Base-by-base conservation (phyloP, 2,888 invertebrate species). In the Chaitophorus viminalis region DNA sequence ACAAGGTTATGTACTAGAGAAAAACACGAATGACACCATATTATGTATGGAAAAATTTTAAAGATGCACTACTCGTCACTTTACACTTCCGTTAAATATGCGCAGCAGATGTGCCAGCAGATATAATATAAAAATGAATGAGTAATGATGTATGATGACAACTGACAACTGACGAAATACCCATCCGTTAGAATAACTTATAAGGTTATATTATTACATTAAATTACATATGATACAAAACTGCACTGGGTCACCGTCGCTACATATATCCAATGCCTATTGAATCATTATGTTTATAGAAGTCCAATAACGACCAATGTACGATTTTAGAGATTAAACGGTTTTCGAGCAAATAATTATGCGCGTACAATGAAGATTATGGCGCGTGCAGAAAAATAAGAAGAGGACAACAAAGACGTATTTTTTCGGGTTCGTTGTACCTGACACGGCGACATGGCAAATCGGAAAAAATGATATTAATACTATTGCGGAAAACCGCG, bases 401-500 rank as follows among this genome's bases (percentile, higher is more conserved):
- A 39, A 29, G n/a, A n/a, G n/a, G n/a, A n/a, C n/a, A n/a, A n/a
- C n/a, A 8, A n/a, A 4, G 68, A n/a, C 29, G 29, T 74, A 8
- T 74, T 74, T 33, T 74, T 60, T 74, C 17, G 46, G 29, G 76
- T 76, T 76, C 76, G 76, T 76, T 76, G 76, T 52, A 76, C 76
- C 46, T 11, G 29, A 46, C 1, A 14, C n/a, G n/a, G 18, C 25
- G 21, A 36, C 36, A 36, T 6, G 36, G 11, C 46, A 46, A 46
- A 46, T 46, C 46, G 76, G n/a, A n/a, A 25, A 46, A 29, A 70
- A 17, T 11, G 60, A 60, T 17, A 46, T 11, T 36, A 29, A 17
- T 33, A 70, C 31, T 31, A 70, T 31, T 0, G 14, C 39, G 39
- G 25, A 31, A 76, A 76, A 76, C 46, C 46, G 29, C 46, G n/a